Percentiles rank a stretch among this genome's conserved stretches.
phyloP scores from a whole-genome alignment of 2,113 vertebrate genomes.

The Albula goreensis region DNA sequence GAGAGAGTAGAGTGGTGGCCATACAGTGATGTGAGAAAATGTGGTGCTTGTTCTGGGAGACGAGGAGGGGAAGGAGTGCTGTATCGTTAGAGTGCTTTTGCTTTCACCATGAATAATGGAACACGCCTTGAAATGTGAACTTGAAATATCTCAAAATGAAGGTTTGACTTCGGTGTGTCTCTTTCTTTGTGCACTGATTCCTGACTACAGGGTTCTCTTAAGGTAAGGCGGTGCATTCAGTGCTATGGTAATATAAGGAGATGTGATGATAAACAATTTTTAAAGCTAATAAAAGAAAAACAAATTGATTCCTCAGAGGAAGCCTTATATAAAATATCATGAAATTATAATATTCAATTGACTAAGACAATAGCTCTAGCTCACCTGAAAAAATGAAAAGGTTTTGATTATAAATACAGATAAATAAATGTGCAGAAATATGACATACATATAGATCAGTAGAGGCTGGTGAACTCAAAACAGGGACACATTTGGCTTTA shows the following conservation, averaged over 20 bases:
- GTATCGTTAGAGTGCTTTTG: constrained; percentile 57
- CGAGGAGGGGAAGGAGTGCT: constrained; percentile 38
- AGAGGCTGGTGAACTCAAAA: too few species aligned
- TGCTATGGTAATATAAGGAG: not conserved
- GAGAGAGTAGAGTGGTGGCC: not conserved
- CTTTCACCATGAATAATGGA: constrained; percentile 62
- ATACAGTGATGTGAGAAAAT: not conserved
- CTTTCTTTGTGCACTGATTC: not conserved
- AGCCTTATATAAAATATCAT: too few species aligned
- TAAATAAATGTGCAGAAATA: too few species aligned
- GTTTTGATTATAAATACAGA: too few species aligned
- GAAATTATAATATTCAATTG: too few species aligned
- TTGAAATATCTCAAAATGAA: constrained; percentile 35
- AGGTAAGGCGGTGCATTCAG: not conserved
- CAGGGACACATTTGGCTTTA: too few species aligned
- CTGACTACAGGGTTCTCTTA: too few species aligned
- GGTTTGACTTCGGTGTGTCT: not conserved
- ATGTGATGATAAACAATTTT: not conserved
- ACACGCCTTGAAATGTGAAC: constrained; percentile 47
- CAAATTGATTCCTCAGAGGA: too few species aligned
- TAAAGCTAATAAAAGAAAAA: not conserved
- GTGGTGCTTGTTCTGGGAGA: constrained; percentile 38
- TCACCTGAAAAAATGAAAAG: too few species aligned
- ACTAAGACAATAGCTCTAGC: too few species aligned
- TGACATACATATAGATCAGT: too few species aligned